These are phyloP conservation scores for Thunnus maccoyii DNA, from an alignment of 2,113 vertebrate species.

Conservation along the genomic window DNA sequence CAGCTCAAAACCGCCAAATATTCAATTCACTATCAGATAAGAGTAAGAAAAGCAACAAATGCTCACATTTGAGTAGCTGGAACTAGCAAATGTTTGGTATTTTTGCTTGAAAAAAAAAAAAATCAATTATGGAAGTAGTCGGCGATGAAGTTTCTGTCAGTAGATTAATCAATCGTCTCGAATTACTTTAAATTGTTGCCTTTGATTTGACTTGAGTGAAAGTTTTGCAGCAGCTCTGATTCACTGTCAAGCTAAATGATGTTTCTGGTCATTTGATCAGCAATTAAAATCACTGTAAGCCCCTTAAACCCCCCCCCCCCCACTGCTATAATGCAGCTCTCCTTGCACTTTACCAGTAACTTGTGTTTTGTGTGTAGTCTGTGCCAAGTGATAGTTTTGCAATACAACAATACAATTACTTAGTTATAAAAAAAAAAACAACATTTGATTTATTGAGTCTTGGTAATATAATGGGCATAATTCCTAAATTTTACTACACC, in stretches of 20 bases:
- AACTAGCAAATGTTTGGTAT: too few species aligned
- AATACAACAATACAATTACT: constrained; percentile 46
- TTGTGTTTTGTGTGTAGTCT: constrained; percentile 74
- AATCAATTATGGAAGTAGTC: not conserved
- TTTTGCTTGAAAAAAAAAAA: too few species aligned
- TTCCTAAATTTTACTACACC: constrained; percentile 37
- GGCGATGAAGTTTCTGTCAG: not conserved
- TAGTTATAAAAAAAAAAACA: not conserved
- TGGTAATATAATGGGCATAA: constrained; percentile 42
- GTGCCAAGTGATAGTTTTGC: constrained; percentile 76
- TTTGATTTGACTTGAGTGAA: not conserved
- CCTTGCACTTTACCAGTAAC: constrained; percentile 82
- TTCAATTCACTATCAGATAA: not conserved
- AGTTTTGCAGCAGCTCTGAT: constrained; percentile 48
- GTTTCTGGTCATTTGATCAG: constrained; percentile 62
- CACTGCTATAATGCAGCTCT: constrained; percentile 57
- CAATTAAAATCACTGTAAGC: constrained; percentile 41
- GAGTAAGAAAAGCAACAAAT: not conserved
- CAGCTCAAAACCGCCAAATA: not conserved
- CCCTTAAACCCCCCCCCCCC: not conserved
- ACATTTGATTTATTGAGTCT: constrained; percentile 44
- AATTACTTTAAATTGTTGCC: not conserved
- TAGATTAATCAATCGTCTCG: not conserved
- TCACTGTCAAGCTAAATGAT: constrained; percentile 71
- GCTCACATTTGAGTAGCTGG: not conserved